phyloP scores from a whole-genome alignment of 2,113 vertebrate genomes.

The Toxotes chatareus region DNA sequence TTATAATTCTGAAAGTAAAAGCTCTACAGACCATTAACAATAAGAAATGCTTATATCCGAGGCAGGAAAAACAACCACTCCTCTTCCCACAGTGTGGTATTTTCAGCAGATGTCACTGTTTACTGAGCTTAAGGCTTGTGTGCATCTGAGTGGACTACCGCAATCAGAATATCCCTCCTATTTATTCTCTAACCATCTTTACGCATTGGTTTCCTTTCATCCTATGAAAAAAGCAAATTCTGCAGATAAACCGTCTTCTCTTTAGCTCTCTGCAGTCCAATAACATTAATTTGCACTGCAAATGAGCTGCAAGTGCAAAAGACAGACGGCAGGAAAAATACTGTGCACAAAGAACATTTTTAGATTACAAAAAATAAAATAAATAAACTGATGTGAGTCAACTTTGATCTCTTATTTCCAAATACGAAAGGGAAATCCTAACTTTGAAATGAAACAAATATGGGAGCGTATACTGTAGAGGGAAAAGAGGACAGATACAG shows the following conservation, averaged over 20 bases:
- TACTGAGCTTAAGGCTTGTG: conserved; percentile 52
- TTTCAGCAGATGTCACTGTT: conserved; percentile 79
- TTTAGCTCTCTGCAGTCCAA: conserved; percentile 27
- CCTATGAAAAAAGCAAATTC: conserved; percentile 9
- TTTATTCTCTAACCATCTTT: conserved; percentile 4
- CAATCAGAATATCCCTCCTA: conserved; percentile 14
- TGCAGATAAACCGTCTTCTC: conserved; percentile 37
- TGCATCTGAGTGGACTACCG: conserved; percentile 14
- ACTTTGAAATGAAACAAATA: not conserved
- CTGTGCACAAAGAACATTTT: not conserved
- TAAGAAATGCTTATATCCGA: no score
- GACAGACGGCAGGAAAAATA: not conserved
- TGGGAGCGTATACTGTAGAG: not conserved
- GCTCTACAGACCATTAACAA: not conserved
- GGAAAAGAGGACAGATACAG: conserved; percentile 2
- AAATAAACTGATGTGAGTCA: not conserved
- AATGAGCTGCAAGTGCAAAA: conserved; percentile 4
- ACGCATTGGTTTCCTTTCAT: conserved; percentile 50
- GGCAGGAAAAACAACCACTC: not conserved
- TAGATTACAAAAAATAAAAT: no score
- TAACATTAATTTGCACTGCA: conserved; percentile 15
- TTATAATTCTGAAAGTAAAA: not conserved
- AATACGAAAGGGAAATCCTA: not conserved
- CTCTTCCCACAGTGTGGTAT: conserved; percentile 8
- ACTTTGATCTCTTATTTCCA: conserved; percentile 18